Evolutionary conservation across 1,140 invertebrate genomes (phyloP).

Genomic region (Marisa cornuarietis): DNA sequence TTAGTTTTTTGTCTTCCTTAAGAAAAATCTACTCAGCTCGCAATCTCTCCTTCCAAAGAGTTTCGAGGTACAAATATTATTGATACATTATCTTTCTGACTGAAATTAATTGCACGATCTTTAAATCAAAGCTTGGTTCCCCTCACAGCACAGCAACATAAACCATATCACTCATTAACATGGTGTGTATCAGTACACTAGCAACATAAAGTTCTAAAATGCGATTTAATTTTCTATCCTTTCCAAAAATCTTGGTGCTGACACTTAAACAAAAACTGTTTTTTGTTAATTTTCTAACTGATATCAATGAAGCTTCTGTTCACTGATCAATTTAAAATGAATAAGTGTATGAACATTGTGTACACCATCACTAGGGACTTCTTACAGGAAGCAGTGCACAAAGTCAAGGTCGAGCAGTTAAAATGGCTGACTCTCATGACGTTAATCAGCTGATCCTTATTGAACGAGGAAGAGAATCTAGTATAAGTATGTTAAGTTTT

Average conservation of each 20-base stretch:
- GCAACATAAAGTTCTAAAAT: slow-evolving; percentile 42
- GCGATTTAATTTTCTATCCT: too few species aligned
- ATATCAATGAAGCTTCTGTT: background rate
- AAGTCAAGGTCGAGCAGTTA: slow-evolving; percentile 7
- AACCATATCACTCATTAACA: slow-evolving; percentile 7
- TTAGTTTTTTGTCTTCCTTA: background rate
- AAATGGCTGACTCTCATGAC: background rate
- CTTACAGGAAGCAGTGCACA: slow-evolving; percentile 12
- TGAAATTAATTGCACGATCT: background rate
- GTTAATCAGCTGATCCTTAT: too few species aligned
- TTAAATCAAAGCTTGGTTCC: background rate
- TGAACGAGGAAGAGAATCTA: too few species aligned
- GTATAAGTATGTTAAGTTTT: too few species aligned
- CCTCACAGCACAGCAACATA: background rate
- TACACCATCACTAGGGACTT: slow-evolving; percentile 12
- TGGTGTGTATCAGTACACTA: slow-evolving; percentile 12
- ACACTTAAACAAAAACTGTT: too few species aligned
- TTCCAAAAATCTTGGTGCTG: background rate
- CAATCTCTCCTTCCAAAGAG: background rate
- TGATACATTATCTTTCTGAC: background rate
- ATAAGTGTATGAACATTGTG: slow-evolving; percentile 1
- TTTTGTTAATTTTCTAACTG: background rate
- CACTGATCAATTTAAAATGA: background rate
- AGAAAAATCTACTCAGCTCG: background rate
- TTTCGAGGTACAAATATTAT: too few species aligned